Evolutionary conservation across 2,888 invertebrate species (phyloP).

Genomic region (Dryocosmus kuriphilus): DNA sequence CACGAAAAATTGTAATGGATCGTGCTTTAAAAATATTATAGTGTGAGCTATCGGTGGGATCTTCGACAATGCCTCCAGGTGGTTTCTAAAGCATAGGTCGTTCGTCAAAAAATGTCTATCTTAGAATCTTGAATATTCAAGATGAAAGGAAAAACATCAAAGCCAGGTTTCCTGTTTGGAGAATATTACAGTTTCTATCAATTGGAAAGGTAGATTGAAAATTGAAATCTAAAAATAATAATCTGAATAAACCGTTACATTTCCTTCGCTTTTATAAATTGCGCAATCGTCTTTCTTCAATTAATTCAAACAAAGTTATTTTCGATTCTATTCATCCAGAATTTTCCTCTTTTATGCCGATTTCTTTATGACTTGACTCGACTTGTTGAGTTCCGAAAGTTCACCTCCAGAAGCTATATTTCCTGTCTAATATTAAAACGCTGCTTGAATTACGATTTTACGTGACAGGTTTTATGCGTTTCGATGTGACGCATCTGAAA

Average conservation of each 20-base stretch:
- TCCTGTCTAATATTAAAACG: conserved; percentile 31
- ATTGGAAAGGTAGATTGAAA: background rate
- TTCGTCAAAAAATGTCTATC: conserved; percentile 4
- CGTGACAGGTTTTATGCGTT: conserved; percentile 3
- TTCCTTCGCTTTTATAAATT: background rate
- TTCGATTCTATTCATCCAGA: background rate
- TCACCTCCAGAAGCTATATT: conserved; percentile 19
- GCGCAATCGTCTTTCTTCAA: background rate
- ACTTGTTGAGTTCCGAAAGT: conserved; percentile 28
- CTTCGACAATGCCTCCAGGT: background rate
- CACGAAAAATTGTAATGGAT: conserved; percentile 1
- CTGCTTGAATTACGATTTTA: conserved; percentile 29
- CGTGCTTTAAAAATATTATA: background rate
- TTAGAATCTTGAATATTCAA: background rate
- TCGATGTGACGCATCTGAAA: background rate
- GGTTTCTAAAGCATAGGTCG: background rate
- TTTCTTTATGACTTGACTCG: conserved; percentile 24
- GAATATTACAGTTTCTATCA: background rate
- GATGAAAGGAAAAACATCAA: conserved; percentile 9
- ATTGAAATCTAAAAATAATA: background rate
- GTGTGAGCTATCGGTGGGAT: background rate
- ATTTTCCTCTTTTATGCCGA: background rate
- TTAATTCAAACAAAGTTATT: too few species aligned
- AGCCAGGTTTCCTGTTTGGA: background rate
- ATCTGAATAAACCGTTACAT: background rate